These are phyloP conservation scores for Adineta ricciae DNA, from an alignment of 2,888 invertebrate genomes.

Conservation along the genomic window DNA sequence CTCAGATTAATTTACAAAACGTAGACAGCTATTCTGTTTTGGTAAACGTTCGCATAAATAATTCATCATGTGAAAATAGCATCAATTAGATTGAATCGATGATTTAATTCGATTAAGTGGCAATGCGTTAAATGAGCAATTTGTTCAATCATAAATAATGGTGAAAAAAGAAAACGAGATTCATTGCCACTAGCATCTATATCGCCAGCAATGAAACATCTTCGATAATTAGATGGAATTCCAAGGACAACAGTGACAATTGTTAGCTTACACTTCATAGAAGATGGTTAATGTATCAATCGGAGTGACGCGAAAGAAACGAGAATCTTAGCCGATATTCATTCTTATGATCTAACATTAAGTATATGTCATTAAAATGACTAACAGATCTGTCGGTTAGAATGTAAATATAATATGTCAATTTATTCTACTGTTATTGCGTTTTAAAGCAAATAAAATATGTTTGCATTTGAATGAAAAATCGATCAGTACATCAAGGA, in stretches of 20 bases:
- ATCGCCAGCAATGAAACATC: no score
- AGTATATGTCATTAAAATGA: background rate
- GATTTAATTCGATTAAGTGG: background rate
- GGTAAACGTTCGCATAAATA: background rate
- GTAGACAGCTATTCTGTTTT: no score
- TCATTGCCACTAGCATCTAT: background rate
- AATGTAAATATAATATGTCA: background rate
- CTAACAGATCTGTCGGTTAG: background rate
- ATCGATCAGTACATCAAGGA: background rate
- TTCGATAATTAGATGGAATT: no score
- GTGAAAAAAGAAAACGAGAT: background rate
- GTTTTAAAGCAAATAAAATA: background rate
- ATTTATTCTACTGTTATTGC: background rate
- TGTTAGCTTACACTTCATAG: no score
- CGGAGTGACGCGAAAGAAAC: no score
- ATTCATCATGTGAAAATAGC: background rate
- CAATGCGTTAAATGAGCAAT: background rate
- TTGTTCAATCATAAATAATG: background rate
- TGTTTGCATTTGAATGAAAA: background rate
- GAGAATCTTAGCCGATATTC: background rate
- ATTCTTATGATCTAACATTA: background rate
- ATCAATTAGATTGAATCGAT: background rate
- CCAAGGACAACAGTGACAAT: no score
- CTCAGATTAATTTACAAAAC: no score
- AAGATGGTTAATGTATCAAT: no score